These are phyloP conservation scores for Arion vulgaris DNA, from an alignment of 1,140 invertebrate species.

Conservation along the genomic window DNA sequence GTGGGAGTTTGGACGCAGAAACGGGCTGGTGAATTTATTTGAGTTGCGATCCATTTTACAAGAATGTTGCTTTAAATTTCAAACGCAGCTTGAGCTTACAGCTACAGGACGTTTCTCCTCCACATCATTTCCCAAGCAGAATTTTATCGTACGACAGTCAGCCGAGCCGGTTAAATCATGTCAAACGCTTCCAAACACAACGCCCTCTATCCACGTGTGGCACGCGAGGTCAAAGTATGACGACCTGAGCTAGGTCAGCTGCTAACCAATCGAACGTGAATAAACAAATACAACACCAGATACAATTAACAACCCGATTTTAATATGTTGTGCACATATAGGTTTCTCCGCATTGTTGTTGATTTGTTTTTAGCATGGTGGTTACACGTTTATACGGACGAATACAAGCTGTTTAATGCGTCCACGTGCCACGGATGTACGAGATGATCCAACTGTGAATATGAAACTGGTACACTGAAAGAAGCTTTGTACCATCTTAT, in stretches of 20 bases:
- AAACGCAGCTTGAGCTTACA: not conserved
- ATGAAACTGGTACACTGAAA: no score
- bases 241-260: not conserved
- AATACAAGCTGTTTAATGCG: no score
- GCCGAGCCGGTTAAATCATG: not conserved
- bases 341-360: no score
- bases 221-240: not conserved
- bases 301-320: no score
- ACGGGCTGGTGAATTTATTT: constrained; percentile 10
- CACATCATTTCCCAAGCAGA: not conserved
- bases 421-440: no score
- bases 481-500: no score
- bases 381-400: no score
- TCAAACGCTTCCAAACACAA: not conserved
- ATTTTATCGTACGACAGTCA: not conserved
- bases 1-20: not conserved
- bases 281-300: no score
- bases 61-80: not conserved
- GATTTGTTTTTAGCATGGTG: no score
- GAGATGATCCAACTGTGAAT: no score
- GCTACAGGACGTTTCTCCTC: not conserved
- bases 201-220: constrained; percentile 12
- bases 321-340: no score
- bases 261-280: not conserved
- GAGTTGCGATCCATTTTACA: constrained; percentile 22